phyloP scores from a whole-genome alignment of 2,113 vertebrate species.

The Alouatta palliata region DNA sequence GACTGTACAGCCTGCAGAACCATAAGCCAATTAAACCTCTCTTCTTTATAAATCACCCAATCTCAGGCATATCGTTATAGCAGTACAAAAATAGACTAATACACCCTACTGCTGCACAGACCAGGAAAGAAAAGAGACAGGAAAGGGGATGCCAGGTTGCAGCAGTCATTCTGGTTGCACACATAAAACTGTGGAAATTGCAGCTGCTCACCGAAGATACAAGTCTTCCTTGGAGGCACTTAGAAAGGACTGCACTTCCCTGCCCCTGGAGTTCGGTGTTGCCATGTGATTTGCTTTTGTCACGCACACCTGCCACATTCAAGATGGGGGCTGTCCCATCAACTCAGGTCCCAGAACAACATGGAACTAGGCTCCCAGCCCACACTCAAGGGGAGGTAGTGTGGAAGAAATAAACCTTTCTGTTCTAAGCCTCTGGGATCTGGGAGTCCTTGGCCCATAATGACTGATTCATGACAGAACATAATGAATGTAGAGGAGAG shows the following conservation, averaged over 20 bases:
- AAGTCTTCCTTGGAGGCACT: not conserved
- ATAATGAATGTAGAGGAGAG: not conserved
- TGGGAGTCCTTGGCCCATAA: not conserved
- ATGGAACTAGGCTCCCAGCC: not conserved
- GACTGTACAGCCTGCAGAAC: too few species aligned
- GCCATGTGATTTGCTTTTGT: not conserved
- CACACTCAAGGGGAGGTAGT: not conserved
- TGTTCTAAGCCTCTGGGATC: not conserved
- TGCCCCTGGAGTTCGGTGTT: not conserved
- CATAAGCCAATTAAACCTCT: too few species aligned
- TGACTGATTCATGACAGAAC: not conserved
- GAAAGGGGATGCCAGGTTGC: not conserved
- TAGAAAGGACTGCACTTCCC: not conserved
- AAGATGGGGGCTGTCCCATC: not conserved
- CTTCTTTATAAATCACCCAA: too few species aligned
- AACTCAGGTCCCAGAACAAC: not conserved
- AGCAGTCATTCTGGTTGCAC: not conserved
- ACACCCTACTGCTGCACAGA: not conserved
- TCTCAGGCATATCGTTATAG: too few species aligned
- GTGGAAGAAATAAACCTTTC: not conserved
- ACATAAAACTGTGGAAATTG: too few species aligned
- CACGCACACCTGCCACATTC: not conserved
- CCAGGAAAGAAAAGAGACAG: not conserved
- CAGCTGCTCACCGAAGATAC: not conserved
- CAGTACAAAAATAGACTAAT: too few species aligned